These are phyloP conservation scores for Euclidia mi DNA, from an alignment of 2,888 invertebrate genomes.

Conservation along the genomic window DNA sequence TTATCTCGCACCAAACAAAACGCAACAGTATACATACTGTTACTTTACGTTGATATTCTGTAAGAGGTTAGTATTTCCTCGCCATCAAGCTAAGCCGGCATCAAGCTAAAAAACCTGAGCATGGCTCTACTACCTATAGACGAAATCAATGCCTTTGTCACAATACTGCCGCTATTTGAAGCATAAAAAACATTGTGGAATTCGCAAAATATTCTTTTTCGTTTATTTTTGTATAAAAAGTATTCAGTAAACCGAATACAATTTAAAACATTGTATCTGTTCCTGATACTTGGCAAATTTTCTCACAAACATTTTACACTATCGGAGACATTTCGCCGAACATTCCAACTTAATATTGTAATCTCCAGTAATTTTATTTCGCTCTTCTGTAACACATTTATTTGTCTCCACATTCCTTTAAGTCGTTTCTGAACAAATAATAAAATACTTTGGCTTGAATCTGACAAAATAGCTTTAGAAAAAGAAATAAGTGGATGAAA, in stretches of 20 bases:
- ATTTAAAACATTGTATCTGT: slow-evolving; percentile 15
- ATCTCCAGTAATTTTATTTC: slow-evolving; percentile 2
- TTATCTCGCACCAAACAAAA: no score
- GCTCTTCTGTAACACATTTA: background rate
- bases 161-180: no score
- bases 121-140: no score
- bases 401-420: background rate
- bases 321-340: slow-evolving; percentile 8
- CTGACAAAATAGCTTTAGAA: no score
- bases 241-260: background rate
- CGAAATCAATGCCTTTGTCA: no score
- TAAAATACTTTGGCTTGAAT: no score
- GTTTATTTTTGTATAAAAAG: background rate
- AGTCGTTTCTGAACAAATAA: slow-evolving; percentile 9
- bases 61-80: no score
- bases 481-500: no score
- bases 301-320: slow-evolving; percentile 6
- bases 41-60: no score
- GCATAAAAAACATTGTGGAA: background rate
- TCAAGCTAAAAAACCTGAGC: no score
- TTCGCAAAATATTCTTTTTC: background rate
- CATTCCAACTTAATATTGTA: slow-evolving; percentile 10
- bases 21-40: no score
- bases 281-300: slow-evolving; percentile 8
- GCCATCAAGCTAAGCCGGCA: no score